Evolutionary conservation across 2,113 vertebrate genomes (phyloP).

Genomic region (Symphodus melops): DNA sequence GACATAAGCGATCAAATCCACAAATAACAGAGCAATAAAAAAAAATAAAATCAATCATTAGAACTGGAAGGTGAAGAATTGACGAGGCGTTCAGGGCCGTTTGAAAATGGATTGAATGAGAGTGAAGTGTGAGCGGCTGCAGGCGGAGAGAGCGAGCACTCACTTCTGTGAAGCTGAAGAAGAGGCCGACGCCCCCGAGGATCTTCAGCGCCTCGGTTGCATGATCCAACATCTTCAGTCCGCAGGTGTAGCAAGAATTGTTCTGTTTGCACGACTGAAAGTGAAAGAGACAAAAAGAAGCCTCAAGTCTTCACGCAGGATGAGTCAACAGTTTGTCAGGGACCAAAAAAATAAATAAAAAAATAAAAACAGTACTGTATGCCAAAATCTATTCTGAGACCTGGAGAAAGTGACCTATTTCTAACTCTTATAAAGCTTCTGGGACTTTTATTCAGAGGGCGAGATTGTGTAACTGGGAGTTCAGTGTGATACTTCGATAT

Average conservation of each 20-base stretch:
- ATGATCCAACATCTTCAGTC: conserved; percentile 87
- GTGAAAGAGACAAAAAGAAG: neutral
- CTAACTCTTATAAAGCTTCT: neutral
- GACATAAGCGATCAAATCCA: no score
- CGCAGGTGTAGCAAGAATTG: conserved; percentile 81
- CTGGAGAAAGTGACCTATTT: conserved; percentile 17
- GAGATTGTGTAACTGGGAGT: conserved; percentile 4
- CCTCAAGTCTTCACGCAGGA: conserved; percentile 7
- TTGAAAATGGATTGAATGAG: neutral
- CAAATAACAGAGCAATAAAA: no score
- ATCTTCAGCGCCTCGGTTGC: conserved; percentile 91
- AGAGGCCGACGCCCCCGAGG: conserved; percentile 92
- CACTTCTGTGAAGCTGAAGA: conserved; percentile 97
- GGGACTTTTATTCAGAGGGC: conserved; percentile 2
- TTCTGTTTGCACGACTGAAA: conserved; percentile 74
- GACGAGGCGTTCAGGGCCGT: no score
- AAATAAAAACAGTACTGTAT: conserved; percentile 1
- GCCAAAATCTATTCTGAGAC: conserved; percentile 37
- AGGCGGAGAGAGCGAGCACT: conserved; percentile 7
- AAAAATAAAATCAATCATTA: no score
- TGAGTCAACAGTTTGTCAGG: conserved; percentile 20
- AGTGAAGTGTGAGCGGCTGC: neutral
- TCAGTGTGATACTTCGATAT: neutral
- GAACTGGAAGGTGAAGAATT: no score
- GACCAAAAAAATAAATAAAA: no score